Evolutionary conservation across 2,113 vertebrate genomes (phyloP).

Genomic region (Scartelaos histophorus): DNA sequence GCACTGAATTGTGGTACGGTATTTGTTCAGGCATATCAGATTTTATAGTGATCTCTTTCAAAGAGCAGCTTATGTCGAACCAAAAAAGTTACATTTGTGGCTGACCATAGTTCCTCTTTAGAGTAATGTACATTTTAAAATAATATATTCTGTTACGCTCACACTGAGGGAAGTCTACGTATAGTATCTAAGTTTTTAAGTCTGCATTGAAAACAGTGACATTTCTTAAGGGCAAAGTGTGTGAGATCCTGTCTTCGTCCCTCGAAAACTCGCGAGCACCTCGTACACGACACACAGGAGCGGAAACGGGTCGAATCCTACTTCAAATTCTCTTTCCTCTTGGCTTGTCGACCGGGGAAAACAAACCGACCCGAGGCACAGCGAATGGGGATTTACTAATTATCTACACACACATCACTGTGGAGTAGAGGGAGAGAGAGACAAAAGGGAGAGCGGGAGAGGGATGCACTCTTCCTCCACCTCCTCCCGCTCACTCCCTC

Average conservation of each 20-base stretch:
- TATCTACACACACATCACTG: conserved; percentile 75
- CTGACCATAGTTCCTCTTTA: neutral
- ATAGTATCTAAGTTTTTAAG: conserved; percentile 20
- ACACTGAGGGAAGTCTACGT: neutral
- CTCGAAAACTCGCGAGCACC: conserved; percentile 56
- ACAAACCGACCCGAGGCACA: conserved; percentile 84
- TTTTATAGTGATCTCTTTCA: neutral
- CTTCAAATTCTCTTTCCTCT: conserved; percentile 87
- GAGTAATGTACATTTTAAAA: too few species aligned
- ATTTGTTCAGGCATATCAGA: neutral
- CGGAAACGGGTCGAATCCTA: conserved; percentile 87
- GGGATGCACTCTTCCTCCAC: conserved; percentile 69
- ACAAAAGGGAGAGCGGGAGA: conserved; percentile 23
- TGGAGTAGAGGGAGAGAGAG: conserved; percentile 29
- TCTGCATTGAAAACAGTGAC: conserved; percentile 22
- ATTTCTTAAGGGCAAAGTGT: conserved; percentile 11
- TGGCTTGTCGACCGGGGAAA: conserved; percentile 86
- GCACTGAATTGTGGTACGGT: neutral
- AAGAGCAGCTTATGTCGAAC: neutral
- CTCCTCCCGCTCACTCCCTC: conserved; percentile 42
- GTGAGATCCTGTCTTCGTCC: conserved; percentile 39
- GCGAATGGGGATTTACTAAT: conserved; percentile 85
- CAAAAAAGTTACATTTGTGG: neutral
- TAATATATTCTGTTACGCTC: neutral
- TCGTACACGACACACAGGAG: conserved; percentile 81